Percentiles rank a stretch among this genome's conserved stretches.
phyloP scores from a whole-genome alignment of 2,888 invertebrate genomes.

The Gari tellinella region DNA sequence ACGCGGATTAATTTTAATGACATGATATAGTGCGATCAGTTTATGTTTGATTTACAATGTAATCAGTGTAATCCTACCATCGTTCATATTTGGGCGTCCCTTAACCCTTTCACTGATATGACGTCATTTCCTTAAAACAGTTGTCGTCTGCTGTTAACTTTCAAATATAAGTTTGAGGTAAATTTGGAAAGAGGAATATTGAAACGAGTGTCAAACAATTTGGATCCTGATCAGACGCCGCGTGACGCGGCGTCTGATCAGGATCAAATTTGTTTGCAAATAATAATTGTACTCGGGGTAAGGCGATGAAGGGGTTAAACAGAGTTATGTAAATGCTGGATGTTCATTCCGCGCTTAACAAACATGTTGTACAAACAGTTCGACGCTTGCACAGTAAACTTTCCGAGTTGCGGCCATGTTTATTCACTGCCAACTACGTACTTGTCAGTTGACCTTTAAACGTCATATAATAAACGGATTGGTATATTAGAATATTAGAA shows the following conservation, averaged over 20 bases:
- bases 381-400: conserved; percentile 2
- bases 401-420: not conserved
- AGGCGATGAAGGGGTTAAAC: not conserved
- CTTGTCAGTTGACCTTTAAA: no score
- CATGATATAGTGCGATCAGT: conserved; percentile 1
- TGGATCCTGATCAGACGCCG: no score
- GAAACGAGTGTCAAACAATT: no score
- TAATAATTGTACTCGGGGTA: no score
- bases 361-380: conserved; percentile 10
- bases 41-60: conserved; percentile 11
- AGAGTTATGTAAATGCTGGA: conserved; percentile 6
- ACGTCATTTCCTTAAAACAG: no score
- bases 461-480: no score
- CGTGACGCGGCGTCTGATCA: no score
- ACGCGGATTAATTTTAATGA: conserved; percentile 1
- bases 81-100: conserved; percentile 7
- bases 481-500: no score
- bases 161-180: no score
- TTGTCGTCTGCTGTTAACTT: no score
- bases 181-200: no score
- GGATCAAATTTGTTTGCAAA: no score
- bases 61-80: conserved; percentile 18
- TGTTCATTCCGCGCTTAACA: conserved; percentile 18
- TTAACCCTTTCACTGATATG: not conserved
- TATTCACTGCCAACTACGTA: not conserved